Evolutionary conservation across 2,797 vertebrate species (phyloP).

Genomic region (Botia almorhae): DNA sequence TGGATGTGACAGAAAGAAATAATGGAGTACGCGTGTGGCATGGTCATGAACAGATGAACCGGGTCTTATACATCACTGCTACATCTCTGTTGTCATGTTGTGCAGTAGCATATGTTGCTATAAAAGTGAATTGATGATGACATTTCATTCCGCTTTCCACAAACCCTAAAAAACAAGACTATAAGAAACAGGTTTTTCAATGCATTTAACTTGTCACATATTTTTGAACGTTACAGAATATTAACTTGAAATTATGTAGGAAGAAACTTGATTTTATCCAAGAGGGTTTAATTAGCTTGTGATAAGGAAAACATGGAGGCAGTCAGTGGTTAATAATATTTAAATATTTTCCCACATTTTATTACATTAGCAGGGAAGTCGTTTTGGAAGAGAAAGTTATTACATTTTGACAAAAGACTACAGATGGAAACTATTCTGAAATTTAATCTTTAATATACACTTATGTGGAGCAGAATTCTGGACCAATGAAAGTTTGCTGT

Average conservation of each 20-base stretch:
- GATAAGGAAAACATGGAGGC: not conserved
- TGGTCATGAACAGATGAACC: constrained; percentile 4
- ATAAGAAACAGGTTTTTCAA: not conserved
- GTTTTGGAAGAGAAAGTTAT: not conserved
- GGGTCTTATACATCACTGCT: not conserved
- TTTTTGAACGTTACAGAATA: no score
- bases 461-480: not conserved
- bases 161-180: not conserved
- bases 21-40: not conserved
- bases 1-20: constrained; percentile 27
- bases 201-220: no score
- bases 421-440: not conserved
- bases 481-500: not conserved
- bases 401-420: not conserved
- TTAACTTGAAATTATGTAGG: no score
- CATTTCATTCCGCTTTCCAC: not conserved
- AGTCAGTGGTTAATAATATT: no score
- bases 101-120: not conserved
- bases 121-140: constrained; percentile 1
- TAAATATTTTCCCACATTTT: not conserved
- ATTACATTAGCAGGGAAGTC: not conserved
- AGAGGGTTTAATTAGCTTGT: not conserved
- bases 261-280: no score
- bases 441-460: not conserved
- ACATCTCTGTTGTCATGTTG: not conserved